Conservation (phyloP, 2,797 vertebrate species). For the Halcyon badia region DNA sequence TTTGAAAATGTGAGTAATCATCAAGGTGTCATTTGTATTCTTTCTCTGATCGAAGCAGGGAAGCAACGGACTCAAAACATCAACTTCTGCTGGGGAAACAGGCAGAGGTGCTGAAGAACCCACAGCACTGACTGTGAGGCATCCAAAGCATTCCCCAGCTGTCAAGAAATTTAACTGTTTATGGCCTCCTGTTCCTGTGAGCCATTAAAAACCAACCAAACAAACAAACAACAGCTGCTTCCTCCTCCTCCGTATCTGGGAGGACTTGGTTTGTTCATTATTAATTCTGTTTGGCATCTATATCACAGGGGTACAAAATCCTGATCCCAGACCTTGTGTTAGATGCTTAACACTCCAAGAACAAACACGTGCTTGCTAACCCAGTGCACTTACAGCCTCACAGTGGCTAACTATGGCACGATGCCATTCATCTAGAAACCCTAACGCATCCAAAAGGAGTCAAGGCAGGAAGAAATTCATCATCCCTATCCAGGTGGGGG, state of each 20-base stretch:
- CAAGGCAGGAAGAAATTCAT: neutral
- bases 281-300: neutral
- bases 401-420: accelerated
- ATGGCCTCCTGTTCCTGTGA: neutral
- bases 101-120: neutral
- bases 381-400: accelerated
- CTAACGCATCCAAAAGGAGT: neutral
- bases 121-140: neutral
- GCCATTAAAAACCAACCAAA: neutral
- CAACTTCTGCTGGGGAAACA: neutral
- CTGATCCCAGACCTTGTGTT: neutral
- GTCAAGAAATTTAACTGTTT: conserved; percentile 62
- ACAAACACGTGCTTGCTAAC: neutral
- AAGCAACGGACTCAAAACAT: neutral
- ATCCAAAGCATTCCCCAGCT: conserved; percentile 13
- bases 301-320: neutral
- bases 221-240: conserved; percentile 63
- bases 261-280: neutral
- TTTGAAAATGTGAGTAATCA: conserved; percentile 74
- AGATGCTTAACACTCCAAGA: neutral
- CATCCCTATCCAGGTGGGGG: neutral
- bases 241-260: neutral
- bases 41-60: neutral
- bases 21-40: conserved; percentile 56
- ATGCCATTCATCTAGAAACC: neutral